Percentiles rank a stretch among this genome's conserved stretches.
Evolutionary conservation across 2,797 vertebrate genomes (phyloP).

Genomic region (Sebastes cheni): DNA sequence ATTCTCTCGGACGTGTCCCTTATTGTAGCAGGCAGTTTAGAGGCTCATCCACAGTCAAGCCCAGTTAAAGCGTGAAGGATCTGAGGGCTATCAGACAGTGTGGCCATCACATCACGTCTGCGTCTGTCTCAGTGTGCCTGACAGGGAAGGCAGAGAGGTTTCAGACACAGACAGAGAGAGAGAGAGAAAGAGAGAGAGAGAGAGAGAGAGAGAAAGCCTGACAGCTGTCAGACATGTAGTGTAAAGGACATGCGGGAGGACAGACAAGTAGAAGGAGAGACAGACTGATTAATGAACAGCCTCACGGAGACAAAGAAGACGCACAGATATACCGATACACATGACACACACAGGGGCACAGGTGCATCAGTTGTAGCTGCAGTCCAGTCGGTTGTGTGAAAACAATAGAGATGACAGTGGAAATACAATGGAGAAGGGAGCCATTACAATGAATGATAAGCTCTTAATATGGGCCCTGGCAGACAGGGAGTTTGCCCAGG

Average conservation of each 20-base stretch:
- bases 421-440: constrained; percentile 52
- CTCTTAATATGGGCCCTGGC: constrained; percentile 70
- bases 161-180: constrained; percentile 22
- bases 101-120: constrained; percentile 79
- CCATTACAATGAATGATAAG: constrained; percentile 80
- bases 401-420: constrained; percentile 67
- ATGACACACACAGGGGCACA: constrained; percentile 38
- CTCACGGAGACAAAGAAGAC: neutral
- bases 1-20: constrained; percentile 79
- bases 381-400: constrained; percentile 40
- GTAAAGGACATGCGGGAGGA: constrained; percentile 58
- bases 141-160: constrained; percentile 62
- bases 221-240: constrained; percentile 70
- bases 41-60: constrained; percentile 78
- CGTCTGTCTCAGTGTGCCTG: constrained; percentile 71
- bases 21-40: constrained; percentile 79
- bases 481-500: constrained; percentile 82
- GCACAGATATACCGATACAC: constrained; percentile 9
- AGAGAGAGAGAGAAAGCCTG: constrained; percentile 21
- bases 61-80: constrained; percentile 78
- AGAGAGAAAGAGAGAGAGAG: neutral
- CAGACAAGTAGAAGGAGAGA: constrained; percentile 46
- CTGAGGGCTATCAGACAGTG: constrained; percentile 74
- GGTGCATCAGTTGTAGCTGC: constrained; percentile 60
- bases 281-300: constrained; percentile 49